Base-by-base conservation (phyloP, 2,888 invertebrate species). In the Molanna angustata region DNA sequence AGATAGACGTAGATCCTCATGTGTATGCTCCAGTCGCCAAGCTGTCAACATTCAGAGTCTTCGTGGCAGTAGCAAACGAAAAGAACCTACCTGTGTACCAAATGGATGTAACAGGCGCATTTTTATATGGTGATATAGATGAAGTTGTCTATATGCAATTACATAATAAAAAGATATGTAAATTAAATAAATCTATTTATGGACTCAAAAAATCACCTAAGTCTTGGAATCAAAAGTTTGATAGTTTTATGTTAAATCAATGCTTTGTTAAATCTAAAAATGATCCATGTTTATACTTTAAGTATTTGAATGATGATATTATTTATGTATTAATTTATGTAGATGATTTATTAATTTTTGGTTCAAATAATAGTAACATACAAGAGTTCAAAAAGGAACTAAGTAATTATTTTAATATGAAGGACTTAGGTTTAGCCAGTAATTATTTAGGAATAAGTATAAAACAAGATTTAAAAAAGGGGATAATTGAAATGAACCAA, bases 91-190 rank as follows among this genome's bases (percentile, higher is more conserved):
- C 16, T 17, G 18, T 37, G 7, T 9, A 37, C 18, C 37, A 37
- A 9, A 17, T 37, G 18, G 37, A 37, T 17, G 37, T 18, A 9
- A 18, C 18, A 17, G 37, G 16, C 4, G 37, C 37, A 7, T 37
- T 37, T 11, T 17, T 37, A 37, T 18, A 37, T 17, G 37, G 37
- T n/a, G 37, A 37, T 17, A 37, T 37, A 37, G 37, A 37, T 4
- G 37, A 37, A 37, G 37, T 17, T 17, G 11, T 37, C 13, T 37
- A 17, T 37, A 3, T 37, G 13, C 17, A 37, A 13, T 7, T 37
- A 17, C 37, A 17, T 37, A 18, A 17, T 7, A 37, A 18, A 37
- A 17, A 17, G 18, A 18, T 37, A 17, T 37, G 37, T 37, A 7
- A 11, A 3, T 18, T 37, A 17, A 16, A 16, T 17, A 37, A 37